Conservation (phyloP, 2,888 invertebrate species). For the Alviniconcha strummeri region DNA sequence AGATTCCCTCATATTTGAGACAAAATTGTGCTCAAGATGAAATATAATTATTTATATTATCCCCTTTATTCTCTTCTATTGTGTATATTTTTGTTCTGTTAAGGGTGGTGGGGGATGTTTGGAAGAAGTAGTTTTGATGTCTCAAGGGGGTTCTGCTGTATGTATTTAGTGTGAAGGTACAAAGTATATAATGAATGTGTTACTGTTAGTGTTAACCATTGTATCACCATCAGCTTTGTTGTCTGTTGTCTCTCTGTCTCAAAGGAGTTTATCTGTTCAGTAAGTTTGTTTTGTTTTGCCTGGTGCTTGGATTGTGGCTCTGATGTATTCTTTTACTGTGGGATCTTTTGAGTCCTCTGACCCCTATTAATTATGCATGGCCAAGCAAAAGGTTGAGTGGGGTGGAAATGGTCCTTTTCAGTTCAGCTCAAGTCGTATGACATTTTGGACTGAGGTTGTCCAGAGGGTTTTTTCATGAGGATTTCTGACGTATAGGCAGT, state of each 20-base stretch:
- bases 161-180: neutral
- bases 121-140: too few species aligned
- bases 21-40: too few species aligned
- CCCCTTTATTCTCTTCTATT: too few species aligned
- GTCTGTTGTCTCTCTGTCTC: slow-evolving; percentile 27
- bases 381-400: neutral
- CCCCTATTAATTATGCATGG: slow-evolving; percentile 8
- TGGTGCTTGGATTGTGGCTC: slow-evolving; percentile 4
- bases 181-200: neutral
- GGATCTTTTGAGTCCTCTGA: neutral
- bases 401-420: neutral
- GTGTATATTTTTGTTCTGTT: too few species aligned
- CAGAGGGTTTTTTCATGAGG: too few species aligned
- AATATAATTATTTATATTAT: too few species aligned
- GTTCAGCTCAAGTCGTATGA: neutral
- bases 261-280: slow-evolving; percentile 31
- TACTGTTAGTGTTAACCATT: too few species aligned
- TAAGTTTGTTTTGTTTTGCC: slow-evolving; percentile 28
- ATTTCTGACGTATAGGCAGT: too few species aligned
- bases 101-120: too few species aligned
- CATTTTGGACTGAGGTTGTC: too few species aligned
- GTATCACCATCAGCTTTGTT: slow-evolving; percentile 3
- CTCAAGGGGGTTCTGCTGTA: neutral
- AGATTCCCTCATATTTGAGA: too few species aligned
- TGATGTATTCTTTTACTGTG: neutral